Evolutionary conservation across 2,888 invertebrate species (phyloP).

Genomic region (Diarsia mendica): DNA sequence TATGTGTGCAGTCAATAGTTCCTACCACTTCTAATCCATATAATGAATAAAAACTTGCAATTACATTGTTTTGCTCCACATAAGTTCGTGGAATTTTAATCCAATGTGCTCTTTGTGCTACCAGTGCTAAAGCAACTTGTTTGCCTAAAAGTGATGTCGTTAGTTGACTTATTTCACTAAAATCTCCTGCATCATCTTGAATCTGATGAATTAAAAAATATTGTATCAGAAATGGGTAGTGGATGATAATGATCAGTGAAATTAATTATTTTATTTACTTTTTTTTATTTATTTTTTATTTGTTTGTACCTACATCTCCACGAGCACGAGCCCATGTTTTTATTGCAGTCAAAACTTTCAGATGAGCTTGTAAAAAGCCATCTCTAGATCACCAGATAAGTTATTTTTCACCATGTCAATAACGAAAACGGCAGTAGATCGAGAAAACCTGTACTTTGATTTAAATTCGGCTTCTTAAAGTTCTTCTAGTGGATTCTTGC

Average conservation of each 20-base stretch:
- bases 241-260: background rate
- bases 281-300: too few relatives aligned
- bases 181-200: slow-evolving; percentile 9
- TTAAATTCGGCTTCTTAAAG: too few relatives aligned
- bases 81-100: slow-evolving; percentile 15
- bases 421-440: background rate
- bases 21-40: background rate
- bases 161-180: background rate
- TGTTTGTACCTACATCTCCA: background rate
- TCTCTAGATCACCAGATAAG: slow-evolving; percentile 10
- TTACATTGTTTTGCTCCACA: background rate
- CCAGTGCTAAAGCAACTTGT: slow-evolving; percentile 5
- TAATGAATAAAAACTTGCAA: background rate
- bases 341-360: slow-evolving; percentile 6
- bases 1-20: slow-evolving; percentile 16
- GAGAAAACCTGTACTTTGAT: slow-evolving; percentile 5
- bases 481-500: too few relatives aligned
- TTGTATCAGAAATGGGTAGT: too few relatives aligned
- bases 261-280: too few relatives aligned
- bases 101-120: slow-evolving; percentile 1
- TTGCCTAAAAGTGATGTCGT: slow-evolving; percentile 1
- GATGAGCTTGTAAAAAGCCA: slow-evolving; percentile 5
- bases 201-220: background rate
- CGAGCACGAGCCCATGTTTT: background rate
- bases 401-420: slow-evolving; percentile 3